Evolutionary conservation across 2,888 invertebrate species (phyloP), one percentile per base, ranked within the genome.

Genomic region (Monochamus alternatus): DNA sequence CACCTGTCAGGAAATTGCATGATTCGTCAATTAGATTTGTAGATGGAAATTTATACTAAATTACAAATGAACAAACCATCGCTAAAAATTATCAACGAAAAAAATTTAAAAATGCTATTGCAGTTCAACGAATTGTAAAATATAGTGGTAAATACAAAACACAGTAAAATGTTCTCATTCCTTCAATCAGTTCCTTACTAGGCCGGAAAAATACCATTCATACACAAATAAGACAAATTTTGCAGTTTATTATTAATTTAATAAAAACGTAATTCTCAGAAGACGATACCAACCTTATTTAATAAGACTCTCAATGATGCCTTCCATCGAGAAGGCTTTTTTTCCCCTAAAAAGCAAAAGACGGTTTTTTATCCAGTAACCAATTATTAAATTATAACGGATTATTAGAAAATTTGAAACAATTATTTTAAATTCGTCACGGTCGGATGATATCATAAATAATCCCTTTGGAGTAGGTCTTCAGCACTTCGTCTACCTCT

Each of bases 401-500:
- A 62, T 74, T 71, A 75, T 78, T 75, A 71, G 63, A 75, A 78
- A 77, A 77, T 74, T 75, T 72, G 32, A 62, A 62, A 70, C 44
- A 44, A 62, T 70, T 62, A 70, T 70, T 62, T 70, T 60, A 65
- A 65, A 73, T 79, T 75, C 73, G 79, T 60, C 69, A 73, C 77
- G 79, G 65, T 74, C 73, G 62, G 79, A 43, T 63, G 79, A 69
- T 58, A 65, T 55, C 75, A 69, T 73, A 73, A 78, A 78, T 79
- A 77, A 75, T 77, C 71, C 74, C 78, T 74, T 68, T 73, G 73
- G 70, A 75, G 75, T 73, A 75, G 75, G 76, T 73, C 81, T 83
- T 85, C 85, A 84, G 83, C 86, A 85, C 86, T 83, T 83, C 78
- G 51, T 76, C 80, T 80, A 78, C 81, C 77, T 81, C 84, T 84